Evolutionary conservation across 2,888 invertebrate species (phyloP).

Genomic region (Ferdinandea cuprea): DNA sequence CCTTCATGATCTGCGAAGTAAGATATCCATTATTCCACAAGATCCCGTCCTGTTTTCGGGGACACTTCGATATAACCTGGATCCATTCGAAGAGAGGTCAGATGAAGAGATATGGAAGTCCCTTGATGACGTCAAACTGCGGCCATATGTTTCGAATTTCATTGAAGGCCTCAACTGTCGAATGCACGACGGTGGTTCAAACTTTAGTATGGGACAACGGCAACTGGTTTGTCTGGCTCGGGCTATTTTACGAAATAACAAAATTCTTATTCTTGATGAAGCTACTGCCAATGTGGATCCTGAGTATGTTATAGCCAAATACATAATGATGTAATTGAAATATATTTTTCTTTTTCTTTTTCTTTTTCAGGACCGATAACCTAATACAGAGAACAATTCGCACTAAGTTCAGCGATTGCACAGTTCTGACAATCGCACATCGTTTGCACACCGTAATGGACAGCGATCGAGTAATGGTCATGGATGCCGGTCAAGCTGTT

Average conservation of each 20-base stretch:
- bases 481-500: constrained; percentile 88
- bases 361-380: constrained; percentile 87
- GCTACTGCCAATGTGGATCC: constrained; percentile 96
- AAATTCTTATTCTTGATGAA: constrained; percentile 93
- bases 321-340: neutral
- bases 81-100: constrained; percentile 90
- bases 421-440: constrained; percentile 95
- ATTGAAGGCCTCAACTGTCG: constrained; percentile 85
- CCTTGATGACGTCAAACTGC: constrained; percentile 90
- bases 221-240: constrained; percentile 94
- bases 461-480: constrained; percentile 92
- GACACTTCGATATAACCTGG: constrained; percentile 91
- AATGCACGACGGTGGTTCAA: constrained; percentile 90
- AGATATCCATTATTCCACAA: constrained; percentile 96
- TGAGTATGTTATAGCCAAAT: constrained; percentile 84
- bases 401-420: constrained; percentile 90
- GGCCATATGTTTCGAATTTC: constrained; percentile 86
- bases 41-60: constrained; percentile 94
- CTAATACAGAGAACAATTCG: constrained; percentile 93
- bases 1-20: constrained; percentile 89
- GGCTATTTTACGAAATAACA: constrained; percentile 91
- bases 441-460: constrained; percentile 96
- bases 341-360: constrained; percentile 32
- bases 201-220: constrained; percentile 94
- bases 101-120: constrained; percentile 91